A percentile compares a stretch with the other conserved stretches of the same genome.
These are phyloP conservation scores for Trachelus stipa DNA, from an alignment of 2,888 invertebrate species.

Conservation along the genomic window DNA sequence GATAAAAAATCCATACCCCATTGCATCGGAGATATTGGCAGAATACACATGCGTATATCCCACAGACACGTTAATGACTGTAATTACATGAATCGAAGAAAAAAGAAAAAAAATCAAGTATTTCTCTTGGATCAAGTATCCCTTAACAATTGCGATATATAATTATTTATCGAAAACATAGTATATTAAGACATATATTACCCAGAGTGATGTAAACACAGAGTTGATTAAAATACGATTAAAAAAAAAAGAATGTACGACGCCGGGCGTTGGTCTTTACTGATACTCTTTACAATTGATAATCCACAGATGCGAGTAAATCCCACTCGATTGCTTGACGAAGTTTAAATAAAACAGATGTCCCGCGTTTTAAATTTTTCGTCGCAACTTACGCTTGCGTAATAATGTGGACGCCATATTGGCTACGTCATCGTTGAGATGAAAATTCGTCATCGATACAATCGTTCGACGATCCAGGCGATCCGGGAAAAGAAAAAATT, in stretches of 20 bases:
- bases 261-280: background rate
- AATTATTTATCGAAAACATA: background rate
- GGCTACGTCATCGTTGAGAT: constrained; percentile 33
- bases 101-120: background rate
- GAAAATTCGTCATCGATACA: background rate
- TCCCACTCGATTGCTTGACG: constrained; percentile 14
- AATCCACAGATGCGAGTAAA: constrained; percentile 34
- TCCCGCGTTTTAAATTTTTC: constrained; percentile 32
- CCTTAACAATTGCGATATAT: too few relatives aligned
- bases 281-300: constrained; percentile 24
- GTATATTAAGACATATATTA: background rate
- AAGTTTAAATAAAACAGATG: constrained; percentile 39
- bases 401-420: constrained; percentile 21
- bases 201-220: background rate
- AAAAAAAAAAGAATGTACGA: background rate
- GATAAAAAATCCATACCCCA: background rate
- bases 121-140: background rate
- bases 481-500: background rate
- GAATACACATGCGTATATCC: background rate
- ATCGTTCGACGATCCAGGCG: background rate
- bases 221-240: background rate
- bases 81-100: background rate
- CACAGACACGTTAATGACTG: background rate
- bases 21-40: background rate
- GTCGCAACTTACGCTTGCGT: constrained; percentile 26